Base-by-base conservation (phyloP, 2,113 vertebrate species). In the Shinisaurus crocodilurus region DNA sequence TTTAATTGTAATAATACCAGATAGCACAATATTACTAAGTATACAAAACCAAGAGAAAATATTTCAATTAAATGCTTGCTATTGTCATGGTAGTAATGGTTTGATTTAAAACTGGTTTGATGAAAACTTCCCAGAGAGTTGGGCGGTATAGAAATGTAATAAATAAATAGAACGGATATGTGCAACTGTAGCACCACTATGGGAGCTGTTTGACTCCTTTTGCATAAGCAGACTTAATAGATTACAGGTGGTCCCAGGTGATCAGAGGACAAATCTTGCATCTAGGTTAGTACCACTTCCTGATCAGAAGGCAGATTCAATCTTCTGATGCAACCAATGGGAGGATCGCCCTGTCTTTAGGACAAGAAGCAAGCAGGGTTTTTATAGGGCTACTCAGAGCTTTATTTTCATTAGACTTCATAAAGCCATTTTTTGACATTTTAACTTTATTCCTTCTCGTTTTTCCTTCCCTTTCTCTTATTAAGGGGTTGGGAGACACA, bases 1-100 rank as follows among this genome's bases (percentile, higher is more conserved):
- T 90, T 94, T 94, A 93, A 91, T 93, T 88, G 80, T 90, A 93
- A 93, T 94, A 48, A 29, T 3, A 85, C 48, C 23, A 91, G 20
- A 48, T 90, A 54, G 57, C 2, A 5, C 88, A 77, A 45, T 72
- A 90, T 23, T 43, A 72, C 0, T 75, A 45, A n/a, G 29, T 81
- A 25, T 63, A 45, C 34, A 70, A 74, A 37, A 89, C 70, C 13
- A 82, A 75, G 40, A 65, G 37, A 72, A 63, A 2, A 10, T 85
- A 81, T 88, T 90, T 9, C 10, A 72, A 87, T 84, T 15, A 88
- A 43, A 67, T 27, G 54, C 32, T 9, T 3, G 0, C 15, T 34
- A 37, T 60, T 57, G 87, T 57, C 57, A 34, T 45, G 18, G 3
- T 90, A 76, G 29, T 81, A 88, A 76, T 34, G 10, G 9, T 32